Base-by-base conservation (phyloP, 1,140 invertebrate genomes). In the Halesus radiatus region DNA sequence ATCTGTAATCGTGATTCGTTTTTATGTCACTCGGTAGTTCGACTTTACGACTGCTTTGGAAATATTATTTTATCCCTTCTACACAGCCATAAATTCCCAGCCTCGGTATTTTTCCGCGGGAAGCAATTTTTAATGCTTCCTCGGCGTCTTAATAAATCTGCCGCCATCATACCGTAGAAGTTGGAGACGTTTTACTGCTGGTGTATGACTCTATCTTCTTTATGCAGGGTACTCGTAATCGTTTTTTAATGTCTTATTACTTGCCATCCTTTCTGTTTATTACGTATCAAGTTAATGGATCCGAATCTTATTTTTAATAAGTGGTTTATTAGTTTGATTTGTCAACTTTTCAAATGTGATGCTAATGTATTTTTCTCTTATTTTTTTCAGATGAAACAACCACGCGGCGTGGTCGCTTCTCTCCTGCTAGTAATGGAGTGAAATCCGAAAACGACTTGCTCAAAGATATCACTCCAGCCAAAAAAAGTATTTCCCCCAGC, bases 351-450 rank as follows among this genome's bases (percentile, higher is more conserved):
- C 26, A 22, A n/a, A 29, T 26, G 15, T 26, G 6, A 64, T 64
- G 2, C 13, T 64, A 64, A 64, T 26, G 22, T 64, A 3, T 64
- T 62, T 4, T 64, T 70, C 22, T 70, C 26, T 70, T 37, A 5
- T 70, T 70, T 1, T n/a, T 82, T 82, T 53, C 78, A 82, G 81
- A 78, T 75, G 81, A 78, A 22, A 22, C 75, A n/a, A 54, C 53
- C 3, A 52, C 20, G n/a, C 58, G 81, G 4, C 79, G 81, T 50
- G 58, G 81, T 22, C 56, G 78, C n/a, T 29, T 78, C 45, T 18
- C 60, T 4, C 52, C 78, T 26, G 20, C 75, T 3, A 72, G 60
- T 8, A 20, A 53, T n/a, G 58, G 45, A 45, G n/a, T 20, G 20
- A 82, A 78, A 80, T 64, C 74, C 20, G 75, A 80, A 18, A 82